phyloP scores from a whole-genome alignment of 2,797 vertebrate species.

The Mormyrus hasselquistii region DNA sequence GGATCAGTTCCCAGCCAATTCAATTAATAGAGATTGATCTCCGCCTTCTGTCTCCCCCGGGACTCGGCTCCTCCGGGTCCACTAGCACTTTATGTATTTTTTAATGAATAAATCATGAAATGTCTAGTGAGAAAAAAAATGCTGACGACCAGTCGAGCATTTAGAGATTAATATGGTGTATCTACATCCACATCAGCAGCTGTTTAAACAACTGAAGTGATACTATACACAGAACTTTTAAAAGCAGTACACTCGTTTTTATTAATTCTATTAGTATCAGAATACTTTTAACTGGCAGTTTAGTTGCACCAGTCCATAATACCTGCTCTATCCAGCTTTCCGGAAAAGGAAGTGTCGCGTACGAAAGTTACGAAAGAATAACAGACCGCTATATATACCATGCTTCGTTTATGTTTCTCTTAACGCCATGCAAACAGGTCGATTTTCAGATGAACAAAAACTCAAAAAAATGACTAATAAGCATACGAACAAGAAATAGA shows the following conservation, averaged over 20 bases:
- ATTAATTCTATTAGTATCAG: not conserved
- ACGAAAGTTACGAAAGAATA: not conserved
- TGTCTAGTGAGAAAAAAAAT: not conserved
- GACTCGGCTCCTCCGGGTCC: not conserved
- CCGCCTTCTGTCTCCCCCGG: not conserved
- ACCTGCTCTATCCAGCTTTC: not conserved
- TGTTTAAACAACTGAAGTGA: slow-evolving; percentile 1
- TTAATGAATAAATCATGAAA: slow-evolving; percentile 22
- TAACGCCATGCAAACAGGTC: not conserved
- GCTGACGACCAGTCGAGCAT: not conserved
- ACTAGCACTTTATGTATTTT: slow-evolving; percentile 9
- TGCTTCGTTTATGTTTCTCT: not conserved
- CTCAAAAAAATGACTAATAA: not conserved
- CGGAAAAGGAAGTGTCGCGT: not conserved
- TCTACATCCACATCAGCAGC: not conserved
- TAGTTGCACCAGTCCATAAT: not conserved
- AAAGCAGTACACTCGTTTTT: not conserved
- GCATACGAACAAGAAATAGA: not conserved
- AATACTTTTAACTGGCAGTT: not conserved
- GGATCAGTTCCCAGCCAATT: slow-evolving; percentile 23
- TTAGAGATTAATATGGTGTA: not conserved
- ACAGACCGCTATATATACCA: not conserved
- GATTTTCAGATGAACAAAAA: not conserved
- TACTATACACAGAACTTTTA: not conserved
- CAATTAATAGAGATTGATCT: slow-evolving; percentile 23